Evolutionary conservation across 2,797 vertebrate species (phyloP), one percentile per base, ranked within the genome.

Genomic region (Sorex maritimensis): DNA sequence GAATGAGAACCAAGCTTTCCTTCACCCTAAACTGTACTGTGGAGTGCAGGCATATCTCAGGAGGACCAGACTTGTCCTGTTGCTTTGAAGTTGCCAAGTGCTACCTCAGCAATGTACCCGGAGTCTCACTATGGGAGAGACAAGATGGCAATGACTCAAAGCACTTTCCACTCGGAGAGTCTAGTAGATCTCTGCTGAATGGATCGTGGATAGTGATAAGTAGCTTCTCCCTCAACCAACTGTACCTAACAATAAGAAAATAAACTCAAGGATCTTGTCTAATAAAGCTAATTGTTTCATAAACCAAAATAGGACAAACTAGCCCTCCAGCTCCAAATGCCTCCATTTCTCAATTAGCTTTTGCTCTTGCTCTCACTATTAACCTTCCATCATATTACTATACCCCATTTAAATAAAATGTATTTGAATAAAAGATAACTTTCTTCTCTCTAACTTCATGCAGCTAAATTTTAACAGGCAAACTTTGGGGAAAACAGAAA

Each of bases 341-440:
- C 81, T 90, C 44, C 23, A 2, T 34, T 65, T 67, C 30, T 92
- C 58, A 67, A 3, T 83, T 38, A 63, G 21, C 21, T 78, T 84
- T 92, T 79, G 77, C 52, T 26, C 77, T 91, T 93, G 77, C 93
- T 92, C 81, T 91, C 58, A 79, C 46, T 55, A 28, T 46, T 63
- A 86, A 86, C 17, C 71, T 55, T 81, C 74, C 71, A 81, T 55
- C 24, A 11, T 28, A 34, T 89, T 28, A 67, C 26, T 46, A 65
- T 65, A 74, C 72, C 63, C 81, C 46, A 86, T 83, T 93, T 80
- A 85, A 92, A 90, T 90, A 28, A 86, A 91, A 55, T 63, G 1
- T 58, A 72, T 77, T 85, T 69, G 30, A 67, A 41, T 61, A 85
- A 68, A 82, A 79, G 80, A 90, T 41, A 24, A 38, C 4, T 69